A percentile compares a stretch with the other conserved stretches of the same genome.
Evolutionary conservation across 2,888 invertebrate genomes (phyloP).

Genomic region (Myopa tessellatipennis): DNA sequence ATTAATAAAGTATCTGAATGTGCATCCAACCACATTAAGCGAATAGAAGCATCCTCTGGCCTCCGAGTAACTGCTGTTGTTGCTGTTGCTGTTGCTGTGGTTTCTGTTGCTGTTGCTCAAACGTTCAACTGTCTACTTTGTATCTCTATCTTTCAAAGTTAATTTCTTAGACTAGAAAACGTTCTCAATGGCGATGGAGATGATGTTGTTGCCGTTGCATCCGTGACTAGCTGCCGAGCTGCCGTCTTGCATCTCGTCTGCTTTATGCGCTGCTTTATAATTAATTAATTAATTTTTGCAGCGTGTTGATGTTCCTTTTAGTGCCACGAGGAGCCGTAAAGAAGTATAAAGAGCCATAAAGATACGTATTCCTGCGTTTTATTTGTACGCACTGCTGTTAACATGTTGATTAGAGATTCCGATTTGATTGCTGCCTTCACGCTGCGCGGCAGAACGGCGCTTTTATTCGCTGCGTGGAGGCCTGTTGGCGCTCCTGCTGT

Average conservation of each 20-base stretch:
- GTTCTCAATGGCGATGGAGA: slow-evolving; percentile 2
- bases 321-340: not conserved
- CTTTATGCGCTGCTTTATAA: slow-evolving; percentile 35
- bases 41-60: not conserved
- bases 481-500: no score
- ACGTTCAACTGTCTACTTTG: slow-evolving; percentile 28
- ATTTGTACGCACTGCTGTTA: slow-evolving; percentile 38
- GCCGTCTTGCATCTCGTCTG: slow-evolving; percentile 5
- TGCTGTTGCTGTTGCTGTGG: slow-evolving; percentile 5
- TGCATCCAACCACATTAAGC: slow-evolving; percentile 12
- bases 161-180: not conserved
- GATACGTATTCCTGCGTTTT: slow-evolving; percentile 29
- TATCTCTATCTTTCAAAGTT: no score
- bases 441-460: no score
- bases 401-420: slow-evolving; percentile 43
- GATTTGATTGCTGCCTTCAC: not conserved
- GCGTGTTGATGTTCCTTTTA: slow-evolving; percentile 40
- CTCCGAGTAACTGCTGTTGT: not conserved
- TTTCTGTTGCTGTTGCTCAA: slow-evolving; percentile 36
- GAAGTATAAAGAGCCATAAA: slow-evolving; percentile 6
- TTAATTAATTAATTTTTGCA: slow-evolving; percentile 45
- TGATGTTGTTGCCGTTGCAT: slow-evolving; percentile 4
- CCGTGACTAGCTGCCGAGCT: not conserved
- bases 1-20: slow-evolving; percentile 17
- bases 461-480: no score